phyloP scores from a whole-genome alignment of 1,140 invertebrate genomes.

The Chironomus striatipennis region DNA sequence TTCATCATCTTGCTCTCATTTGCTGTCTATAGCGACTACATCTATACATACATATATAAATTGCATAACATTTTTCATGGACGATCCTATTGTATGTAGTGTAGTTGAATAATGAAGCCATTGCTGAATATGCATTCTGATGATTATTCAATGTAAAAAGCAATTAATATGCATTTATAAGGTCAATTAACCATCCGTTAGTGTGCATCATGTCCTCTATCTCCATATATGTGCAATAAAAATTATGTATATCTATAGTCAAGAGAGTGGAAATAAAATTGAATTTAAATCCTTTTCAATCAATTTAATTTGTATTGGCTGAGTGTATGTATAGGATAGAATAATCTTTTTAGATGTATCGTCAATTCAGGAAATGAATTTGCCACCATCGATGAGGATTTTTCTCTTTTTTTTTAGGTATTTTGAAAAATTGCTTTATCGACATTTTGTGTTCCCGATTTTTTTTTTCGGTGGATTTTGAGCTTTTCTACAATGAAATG shows the following conservation, averaged over 20 bases:
- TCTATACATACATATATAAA: too few species aligned
- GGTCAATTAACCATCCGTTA: constrained; percentile 2
- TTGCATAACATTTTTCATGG: neutral
- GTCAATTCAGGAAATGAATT: too few species aligned
- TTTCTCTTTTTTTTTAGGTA: too few species aligned
- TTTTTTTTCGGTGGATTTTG: too few species aligned
- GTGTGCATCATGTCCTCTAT: neutral
- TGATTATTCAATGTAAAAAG: constrained; percentile 3
- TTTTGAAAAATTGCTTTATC: too few species aligned
- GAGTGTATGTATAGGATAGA: too few species aligned
- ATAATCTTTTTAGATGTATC: too few species aligned
- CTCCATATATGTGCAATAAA: neutral
- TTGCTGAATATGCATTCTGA: neutral
- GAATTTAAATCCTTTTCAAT: constrained; percentile 22
- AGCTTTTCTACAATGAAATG: too few species aligned
- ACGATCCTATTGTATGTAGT: neutral
- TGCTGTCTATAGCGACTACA: neutral
- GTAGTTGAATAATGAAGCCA: neutral
- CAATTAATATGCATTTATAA: constrained; percentile 22
- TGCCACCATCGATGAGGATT: too few species aligned
- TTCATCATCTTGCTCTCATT: neutral
- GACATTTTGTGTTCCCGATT: too few species aligned
- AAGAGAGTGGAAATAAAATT: neutral
- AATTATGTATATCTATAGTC: neutral
- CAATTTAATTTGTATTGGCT: constrained; percentile 4